These are phyloP conservation scores for Procambarus virginalis DNA, from an alignment of 1,140 invertebrate species.

Conservation along the genomic window DNA sequence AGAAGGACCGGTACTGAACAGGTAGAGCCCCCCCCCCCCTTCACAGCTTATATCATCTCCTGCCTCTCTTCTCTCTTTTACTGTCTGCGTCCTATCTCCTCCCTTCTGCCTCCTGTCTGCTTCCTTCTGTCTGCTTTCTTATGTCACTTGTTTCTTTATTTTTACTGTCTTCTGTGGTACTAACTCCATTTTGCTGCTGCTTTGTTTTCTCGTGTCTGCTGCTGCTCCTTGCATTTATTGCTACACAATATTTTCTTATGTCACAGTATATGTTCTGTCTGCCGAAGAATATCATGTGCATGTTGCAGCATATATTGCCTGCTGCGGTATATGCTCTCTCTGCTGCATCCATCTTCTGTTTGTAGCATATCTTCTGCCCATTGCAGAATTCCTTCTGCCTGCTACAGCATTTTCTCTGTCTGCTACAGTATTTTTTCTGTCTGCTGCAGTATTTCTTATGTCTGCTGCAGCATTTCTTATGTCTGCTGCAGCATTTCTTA, in stretches of 20 bases:
- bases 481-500: too few relatives aligned
- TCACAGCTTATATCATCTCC: neutral
- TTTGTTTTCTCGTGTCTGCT: neutral
- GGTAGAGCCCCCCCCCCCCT: neutral
- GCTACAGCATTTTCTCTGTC: too few relatives aligned
- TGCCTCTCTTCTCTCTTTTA: neutral
- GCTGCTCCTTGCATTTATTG: neutral
- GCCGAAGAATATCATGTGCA: too few relatives aligned
- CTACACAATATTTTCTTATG: neutral
- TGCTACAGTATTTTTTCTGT: too few relatives aligned
- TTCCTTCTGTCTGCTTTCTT: neutral
- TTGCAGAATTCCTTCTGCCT: too few relatives aligned
- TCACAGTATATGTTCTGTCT: neutral
- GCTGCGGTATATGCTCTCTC: neutral
- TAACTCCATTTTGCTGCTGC: neutral
- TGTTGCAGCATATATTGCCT: neutral
- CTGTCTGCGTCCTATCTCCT: neutral
- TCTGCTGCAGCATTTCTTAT: too few relatives aligned
- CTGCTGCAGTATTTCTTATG: too few relatives aligned
- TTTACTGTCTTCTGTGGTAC: too few relatives aligned
- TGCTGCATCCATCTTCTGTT: neutral
- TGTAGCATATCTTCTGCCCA: too few relatives aligned
- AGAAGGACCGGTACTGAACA: neutral
- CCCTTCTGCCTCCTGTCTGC: neutral
- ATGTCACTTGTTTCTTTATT: too few relatives aligned